Evolutionary conservation across 2,797 vertebrate genomes (phyloP).

Genomic region (Champsocephalus gunnari): DNA sequence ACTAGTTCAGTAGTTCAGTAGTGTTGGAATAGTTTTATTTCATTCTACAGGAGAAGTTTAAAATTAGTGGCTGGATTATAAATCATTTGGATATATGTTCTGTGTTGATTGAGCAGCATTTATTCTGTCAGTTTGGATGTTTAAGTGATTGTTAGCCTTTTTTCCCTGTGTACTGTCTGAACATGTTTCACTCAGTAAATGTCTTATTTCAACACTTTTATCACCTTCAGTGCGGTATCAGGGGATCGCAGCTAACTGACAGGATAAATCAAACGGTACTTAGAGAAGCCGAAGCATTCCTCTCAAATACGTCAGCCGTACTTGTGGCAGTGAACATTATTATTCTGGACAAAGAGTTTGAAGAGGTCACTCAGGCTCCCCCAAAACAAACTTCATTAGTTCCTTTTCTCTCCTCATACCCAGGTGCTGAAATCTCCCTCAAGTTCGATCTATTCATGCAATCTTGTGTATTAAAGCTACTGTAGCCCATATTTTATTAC

Average conservation of each 20-base stretch:
- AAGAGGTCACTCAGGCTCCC: constrained; percentile 51
- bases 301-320: constrained; percentile 68
- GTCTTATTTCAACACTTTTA: constrained; percentile 42
- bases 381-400: constrained; percentile 49
- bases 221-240: constrained; percentile 31
- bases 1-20: constrained; percentile 2
- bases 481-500: constrained; percentile 2
- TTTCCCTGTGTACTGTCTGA: constrained; percentile 30
- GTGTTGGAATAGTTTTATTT: constrained; percentile 19
- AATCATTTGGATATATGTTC: constrained; percentile 36
- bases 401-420: constrained; percentile 16
- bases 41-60: constrained; percentile 10
- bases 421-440: constrained; percentile 19
- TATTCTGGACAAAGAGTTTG: constrained; percentile 67
- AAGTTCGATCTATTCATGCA: constrained; percentile 8
- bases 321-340: constrained; percentile 69
- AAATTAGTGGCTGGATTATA: constrained; percentile 32
- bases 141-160: constrained; percentile 33
- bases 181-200: constrained; percentile 44
- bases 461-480: constrained; percentile 5
- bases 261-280: constrained; percentile 57
- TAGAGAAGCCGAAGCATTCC: constrained; percentile 68
- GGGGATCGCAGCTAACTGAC: constrained; percentile 64
- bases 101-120: constrained; percentile 35
- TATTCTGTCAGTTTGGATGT: constrained; percentile 43